Conservation (phyloP, 2,113 vertebrate species). For the Lagenorhynchus albirostris region DNA sequence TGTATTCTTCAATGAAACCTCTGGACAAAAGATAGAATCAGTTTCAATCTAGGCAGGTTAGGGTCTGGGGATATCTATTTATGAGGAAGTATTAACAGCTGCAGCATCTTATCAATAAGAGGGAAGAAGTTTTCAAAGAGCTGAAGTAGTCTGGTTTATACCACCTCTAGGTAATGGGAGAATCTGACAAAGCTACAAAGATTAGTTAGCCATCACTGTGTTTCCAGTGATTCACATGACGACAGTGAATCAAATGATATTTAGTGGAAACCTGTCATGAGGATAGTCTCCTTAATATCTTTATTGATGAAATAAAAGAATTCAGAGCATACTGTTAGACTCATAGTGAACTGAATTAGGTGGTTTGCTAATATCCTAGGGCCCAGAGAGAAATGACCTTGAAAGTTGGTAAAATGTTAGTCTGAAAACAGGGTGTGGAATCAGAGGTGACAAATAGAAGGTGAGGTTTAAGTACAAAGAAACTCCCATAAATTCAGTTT, state of each 20-base stretch:
- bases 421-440: not conserved
- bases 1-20: conserved; percentile 3
- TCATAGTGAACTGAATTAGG: not conserved
- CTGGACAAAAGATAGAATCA: conserved; percentile 32
- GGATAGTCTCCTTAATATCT: not conserved
- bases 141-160: not conserved
- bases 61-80: not conserved
- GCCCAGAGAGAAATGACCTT: not conserved
- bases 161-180: not conserved
- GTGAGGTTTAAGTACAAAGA: not conserved
- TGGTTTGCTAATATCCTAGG: not conserved
- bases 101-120: not conserved
- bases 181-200: not conserved
- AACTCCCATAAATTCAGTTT: not conserved
- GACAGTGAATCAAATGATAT: not conserved
- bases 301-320: not conserved
- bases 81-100: conserved; percentile 13
- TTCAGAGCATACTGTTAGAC: not conserved
- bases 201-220: not conserved
- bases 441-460: not conserved
- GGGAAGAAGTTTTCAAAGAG: not conserved
- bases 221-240: not conserved
- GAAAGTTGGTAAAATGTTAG: conserved; percentile 4
- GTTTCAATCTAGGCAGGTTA: not conserved
- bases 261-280: not conserved